Evolutionary conservation across 92 coral and sea anemone genomes (phyloP), one percentile per base, ranked within the genome.

Genomic region (Umimayanthus kanabou): DNA sequence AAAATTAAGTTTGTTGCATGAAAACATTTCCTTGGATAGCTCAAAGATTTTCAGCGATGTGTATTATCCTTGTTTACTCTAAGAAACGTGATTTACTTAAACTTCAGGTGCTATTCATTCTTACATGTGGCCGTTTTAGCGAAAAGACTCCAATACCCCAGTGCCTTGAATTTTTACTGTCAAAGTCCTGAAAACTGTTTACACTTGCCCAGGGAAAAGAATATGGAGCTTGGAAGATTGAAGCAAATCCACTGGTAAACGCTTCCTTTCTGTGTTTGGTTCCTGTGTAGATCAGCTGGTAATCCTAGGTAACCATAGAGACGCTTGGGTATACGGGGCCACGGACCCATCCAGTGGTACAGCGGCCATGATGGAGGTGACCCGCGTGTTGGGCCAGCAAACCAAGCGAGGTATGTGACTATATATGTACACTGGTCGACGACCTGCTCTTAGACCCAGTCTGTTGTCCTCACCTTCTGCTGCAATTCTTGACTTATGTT

Each of bases 281-380:
- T 10, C 39, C 53, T 1, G 28, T 49, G 15, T 80, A 95, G 98
- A 95, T 85, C 91, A 90, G 76, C 93, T 95, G 33, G 96, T 95
- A 53, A 53, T 95, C 75, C 72, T 93, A 1, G 98, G 98, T 77
- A 93, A 93, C 88, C 98, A 95, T 80, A 89, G 98, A 74, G 98
- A 95, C 80, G 96, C 94, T 0, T 95, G 98, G 98, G 93, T 95
- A 37, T 95, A 88, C 70, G 98, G 98, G 8, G 98, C 96, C 4
- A 93, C 96, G 16, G 98, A 95, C 76, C 92, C 95, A 9, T 92
- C 95, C 75, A 95, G 98, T 76, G 98, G 98, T 23, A 95, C 98
- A 22, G 92, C 98, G 14, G 96, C 98, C 76, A 77, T 95, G 96
- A 90, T 95, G 94, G 98, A 95, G 76, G 77, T 94, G 40, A 78